phyloP scores from a whole-genome alignment of 2,888 invertebrate species.

The Myopa testacea region DNA sequence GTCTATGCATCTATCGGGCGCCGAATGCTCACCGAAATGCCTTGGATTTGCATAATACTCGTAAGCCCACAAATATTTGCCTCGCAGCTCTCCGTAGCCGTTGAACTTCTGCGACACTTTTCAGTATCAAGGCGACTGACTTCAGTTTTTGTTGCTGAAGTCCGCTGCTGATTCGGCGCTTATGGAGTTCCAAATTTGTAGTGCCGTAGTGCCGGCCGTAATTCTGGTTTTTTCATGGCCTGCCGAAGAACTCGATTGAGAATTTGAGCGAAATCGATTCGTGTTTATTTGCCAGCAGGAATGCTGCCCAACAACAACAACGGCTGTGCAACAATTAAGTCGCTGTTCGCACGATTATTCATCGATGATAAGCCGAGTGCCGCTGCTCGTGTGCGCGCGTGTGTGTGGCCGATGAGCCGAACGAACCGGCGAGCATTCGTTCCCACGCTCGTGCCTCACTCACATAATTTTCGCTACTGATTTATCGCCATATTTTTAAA shows the following conservation, averaged over 20 bases:
- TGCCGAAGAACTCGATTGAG: background rate
- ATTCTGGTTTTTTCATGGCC: no score
- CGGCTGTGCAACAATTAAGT: conserved; percentile 17
- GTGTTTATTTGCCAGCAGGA: background rate
- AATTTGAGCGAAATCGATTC: no score
- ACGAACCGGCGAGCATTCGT: conserved; percentile 13
- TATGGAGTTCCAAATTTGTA: background rate
- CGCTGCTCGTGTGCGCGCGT: background rate
- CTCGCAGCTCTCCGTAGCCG: background rate
- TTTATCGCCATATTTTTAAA: no score
- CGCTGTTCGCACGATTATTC: conserved; percentile 33
- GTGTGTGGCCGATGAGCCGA: background rate
- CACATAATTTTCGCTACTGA: background rate
- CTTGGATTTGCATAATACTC: conserved; percentile 33
- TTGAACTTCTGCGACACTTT: background rate
- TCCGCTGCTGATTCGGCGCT: background rate
- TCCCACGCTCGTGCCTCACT: conserved; percentile 22
- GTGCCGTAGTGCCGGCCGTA: no score
- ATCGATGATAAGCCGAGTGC: conserved; percentile 23
- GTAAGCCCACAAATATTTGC: conserved; percentile 20
- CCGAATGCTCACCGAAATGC: background rate
- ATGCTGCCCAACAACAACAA: no score
- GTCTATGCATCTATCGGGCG: no score
- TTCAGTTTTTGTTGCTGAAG: conserved; percentile 7
- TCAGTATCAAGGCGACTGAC: conserved; percentile 21